Evolutionary conservation across 2,797 vertebrate genomes (phyloP), one percentile per base, ranked within the genome.

Genomic region (Vipera latastei): DNA sequence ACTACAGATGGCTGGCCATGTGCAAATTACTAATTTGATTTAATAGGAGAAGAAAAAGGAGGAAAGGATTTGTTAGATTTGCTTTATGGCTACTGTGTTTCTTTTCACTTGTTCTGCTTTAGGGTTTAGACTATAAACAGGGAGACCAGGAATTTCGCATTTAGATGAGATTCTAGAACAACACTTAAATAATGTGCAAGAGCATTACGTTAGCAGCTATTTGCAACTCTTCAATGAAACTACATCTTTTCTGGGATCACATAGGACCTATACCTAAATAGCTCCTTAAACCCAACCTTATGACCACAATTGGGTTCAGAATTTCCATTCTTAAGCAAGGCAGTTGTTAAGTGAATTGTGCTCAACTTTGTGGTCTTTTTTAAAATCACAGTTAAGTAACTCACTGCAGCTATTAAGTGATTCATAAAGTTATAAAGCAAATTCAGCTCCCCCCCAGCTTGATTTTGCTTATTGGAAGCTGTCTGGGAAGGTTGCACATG

Each of bases 1-100:
- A 55, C 8, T 26, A 16, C 0, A 0, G 20, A 26, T 85, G 90
- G 14, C 86, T 83, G 3, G 22, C 2, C 22, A 9, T 0, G 0
- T 91, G 22, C 26, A 25, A 48, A 51, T 73, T 65, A 38, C 91
- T 95, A 48, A 92, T 90, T 16, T 22, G 6, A 65, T 86, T 18
- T n/a, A 48, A 57, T 16, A 90, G 89, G 56, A 22, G 28, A 5
- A 55, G 18, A 69, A 28, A 90, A 63, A 55, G 2, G 2, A 2
- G 14, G 55, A 63, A 28, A 48, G 7, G 38, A 89, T 60, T 91
- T n/a, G 61, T 55, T 86, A 60, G 25, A 25, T 87, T 89, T 88
- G 78, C 4, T 16, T 86, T 89, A 28, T 13, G 11, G 38, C 56
- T 26, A 38, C 13, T 12, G 0, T 8, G 32, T 85, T 93, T 94